phyloP scores from a whole-genome alignment of 1,140 invertebrate species.

The Melanaphis sacchari region DNA sequence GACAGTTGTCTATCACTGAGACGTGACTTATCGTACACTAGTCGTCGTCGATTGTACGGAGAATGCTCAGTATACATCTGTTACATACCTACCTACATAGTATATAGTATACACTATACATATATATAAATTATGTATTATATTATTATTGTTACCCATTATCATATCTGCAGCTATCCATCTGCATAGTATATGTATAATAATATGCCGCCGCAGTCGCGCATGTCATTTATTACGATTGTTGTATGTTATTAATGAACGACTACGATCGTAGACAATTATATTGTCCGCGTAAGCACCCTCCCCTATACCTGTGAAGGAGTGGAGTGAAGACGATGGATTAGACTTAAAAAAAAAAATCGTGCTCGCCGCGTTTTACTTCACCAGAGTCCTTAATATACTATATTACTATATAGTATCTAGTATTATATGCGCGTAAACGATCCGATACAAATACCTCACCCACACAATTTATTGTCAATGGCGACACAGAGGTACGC shows the following conservation, averaged over 20 bases:
- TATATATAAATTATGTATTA: neutral
- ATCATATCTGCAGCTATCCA: neutral
- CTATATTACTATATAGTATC: neutral
- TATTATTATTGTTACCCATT: slow-evolving; percentile 16
- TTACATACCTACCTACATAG: neutral
- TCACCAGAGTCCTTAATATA: neutral
- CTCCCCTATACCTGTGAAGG: neutral
- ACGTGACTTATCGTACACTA: slow-evolving; percentile 20
- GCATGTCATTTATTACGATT: slow-evolving; percentile 30
- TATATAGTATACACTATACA: neutral
- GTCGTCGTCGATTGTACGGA: neutral
- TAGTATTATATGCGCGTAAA: slow-evolving; percentile 5
- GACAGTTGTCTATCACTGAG: slow-evolving; percentile 11
- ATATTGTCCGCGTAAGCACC: neutral
- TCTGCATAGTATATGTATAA: neutral
- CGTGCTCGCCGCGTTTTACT: neutral
- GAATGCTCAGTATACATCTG: neutral
- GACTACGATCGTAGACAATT: slow-evolving; percentile 10
- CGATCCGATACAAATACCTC: slow-evolving; percentile 24
- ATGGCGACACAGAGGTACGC: neutral
- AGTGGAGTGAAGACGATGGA: neutral
- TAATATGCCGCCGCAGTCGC: neutral
- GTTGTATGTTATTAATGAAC: slow-evolving; percentile 35
- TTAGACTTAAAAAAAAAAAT: slow-evolving; percentile 17
- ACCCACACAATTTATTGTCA: slow-evolving; percentile 42